Evolutionary conservation across 1,140 invertebrate species (phyloP), one percentile per base, ranked within the genome.

Genomic region (Drosophila miranda): DNA sequence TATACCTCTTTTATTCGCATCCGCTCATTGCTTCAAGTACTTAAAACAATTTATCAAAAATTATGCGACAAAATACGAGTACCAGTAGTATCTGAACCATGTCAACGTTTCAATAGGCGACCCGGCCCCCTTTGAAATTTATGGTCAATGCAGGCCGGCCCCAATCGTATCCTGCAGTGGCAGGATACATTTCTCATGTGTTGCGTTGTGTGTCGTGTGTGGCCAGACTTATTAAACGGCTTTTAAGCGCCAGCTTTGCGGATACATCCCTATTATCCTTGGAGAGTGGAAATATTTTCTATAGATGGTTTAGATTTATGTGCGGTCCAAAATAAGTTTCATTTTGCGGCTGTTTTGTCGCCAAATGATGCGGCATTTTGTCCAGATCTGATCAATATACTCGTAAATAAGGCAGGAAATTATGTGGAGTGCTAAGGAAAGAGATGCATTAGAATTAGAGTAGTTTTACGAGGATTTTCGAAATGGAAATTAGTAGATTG

Each of bases 191-290:
- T 86, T 81, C 77, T 86, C 82, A 81, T 75, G 80, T 73, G 62
- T 55, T 4, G 3, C 9, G 43, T 4, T 41, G 19, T 30, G 30
- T 30, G 30, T 73, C 23, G 57, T 86, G 1, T 80, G 82, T 75
- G 77, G 77, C 50, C 64, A 48, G 69, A 71, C 73, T 84, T 84
- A 84, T 84, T 84, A 86, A 84, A 84, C 77, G 81, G 77, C 77
- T 81, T 84, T 84, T 84, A 84, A 86, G 69, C 77, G 71, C 49
- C 72, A 46, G 57, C 41, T 64, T 38, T 38, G 11, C 59, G 41
- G 63, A 61, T 38, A 54, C 62, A 42, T 55, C 64, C 42, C 48
- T 14, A 48, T 68, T 68, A 68, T 68, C 34, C 46, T 16, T 23
- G 21, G 19, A 54, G 71, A 69, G 46, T 71, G 48, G 11, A 38